phyloP scores from a whole-genome alignment of 2,797 vertebrate species.

The Okamejei kenojei region DNA sequence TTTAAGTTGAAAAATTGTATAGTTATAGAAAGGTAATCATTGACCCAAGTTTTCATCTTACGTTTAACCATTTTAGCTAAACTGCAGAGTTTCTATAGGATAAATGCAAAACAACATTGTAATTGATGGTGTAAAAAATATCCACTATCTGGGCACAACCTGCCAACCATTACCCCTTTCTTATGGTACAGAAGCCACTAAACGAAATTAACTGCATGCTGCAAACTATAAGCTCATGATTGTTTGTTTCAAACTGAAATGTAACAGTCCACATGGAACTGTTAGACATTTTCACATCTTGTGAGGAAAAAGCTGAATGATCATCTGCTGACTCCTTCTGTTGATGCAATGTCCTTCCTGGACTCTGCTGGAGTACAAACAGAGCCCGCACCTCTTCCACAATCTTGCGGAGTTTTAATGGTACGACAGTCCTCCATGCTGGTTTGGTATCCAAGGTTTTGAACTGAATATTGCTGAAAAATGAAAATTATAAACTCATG shows the following conservation, averaged over 20 bases:
- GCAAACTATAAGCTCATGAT: background rate
- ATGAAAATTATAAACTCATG: constrained; percentile 13
- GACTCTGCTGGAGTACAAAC: background rate
- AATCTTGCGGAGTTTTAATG: background rate
- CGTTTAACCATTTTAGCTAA: background rate
- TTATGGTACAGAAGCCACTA: no score
- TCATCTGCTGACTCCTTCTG: background rate
- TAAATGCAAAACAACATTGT: background rate
- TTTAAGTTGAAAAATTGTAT: background rate
- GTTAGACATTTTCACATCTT: background rate
- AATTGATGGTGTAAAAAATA: background rate
- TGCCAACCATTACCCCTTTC: no score
- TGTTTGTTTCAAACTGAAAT: background rate
- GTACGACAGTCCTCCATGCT: background rate
- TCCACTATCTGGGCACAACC: no score
- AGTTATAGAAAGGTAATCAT: background rate
- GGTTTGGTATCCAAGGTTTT: constrained; percentile 6
- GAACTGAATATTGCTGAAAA: constrained; percentile 32
- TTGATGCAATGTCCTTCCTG: background rate
- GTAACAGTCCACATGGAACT: background rate
- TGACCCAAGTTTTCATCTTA: background rate
- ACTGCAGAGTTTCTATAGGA: background rate
- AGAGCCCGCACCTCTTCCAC: background rate
- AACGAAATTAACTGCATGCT: background rate
- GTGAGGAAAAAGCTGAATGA: background rate